Conservation (phyloP, 2,113 vertebrate species). For the Grus americana region DNA sequence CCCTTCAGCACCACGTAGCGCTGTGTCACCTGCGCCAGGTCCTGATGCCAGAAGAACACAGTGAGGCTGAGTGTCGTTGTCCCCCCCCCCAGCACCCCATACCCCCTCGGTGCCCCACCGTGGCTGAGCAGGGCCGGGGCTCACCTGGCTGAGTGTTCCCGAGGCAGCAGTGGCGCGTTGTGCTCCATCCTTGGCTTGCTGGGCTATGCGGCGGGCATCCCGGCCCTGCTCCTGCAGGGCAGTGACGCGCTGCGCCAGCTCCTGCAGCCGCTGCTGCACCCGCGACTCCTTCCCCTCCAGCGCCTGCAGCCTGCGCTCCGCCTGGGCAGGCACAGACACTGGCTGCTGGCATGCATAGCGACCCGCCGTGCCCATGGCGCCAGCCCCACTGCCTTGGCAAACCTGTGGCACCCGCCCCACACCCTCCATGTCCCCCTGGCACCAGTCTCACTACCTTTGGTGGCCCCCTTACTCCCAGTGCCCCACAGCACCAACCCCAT, state of each 20-base stretch:
- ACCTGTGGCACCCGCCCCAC: fast-evolving
- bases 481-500: fast-evolving
- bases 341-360: neutral
- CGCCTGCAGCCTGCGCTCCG: conserved; percentile 52
- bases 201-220: conserved; percentile 67
- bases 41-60: conserved; percentile 39
- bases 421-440: fast-evolving
- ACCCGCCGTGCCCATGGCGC: fast-evolving
- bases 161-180: conserved; percentile 66
- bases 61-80: neutral
- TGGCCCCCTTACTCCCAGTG: neutral
- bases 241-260: conserved; percentile 68
- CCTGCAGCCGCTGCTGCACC: conserved; percentile 70
- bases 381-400: neutral
- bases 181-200: conserved; percentile 66
- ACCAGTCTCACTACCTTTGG: too few relatives aligned
- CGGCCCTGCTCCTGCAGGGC: conserved; percentile 68
- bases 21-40: conserved; percentile 73
- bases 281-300: conserved; percentile 72
- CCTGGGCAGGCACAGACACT: neutral
- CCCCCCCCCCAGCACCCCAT: fast-evolving
- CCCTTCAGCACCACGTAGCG: conserved; percentile 71
- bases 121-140: neutral
- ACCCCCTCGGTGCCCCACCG: fast-evolving
- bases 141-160: conserved; percentile 69